Conservation (phyloP, 1,140 invertebrate genomes). For the Eumaeus atala region DNA sequence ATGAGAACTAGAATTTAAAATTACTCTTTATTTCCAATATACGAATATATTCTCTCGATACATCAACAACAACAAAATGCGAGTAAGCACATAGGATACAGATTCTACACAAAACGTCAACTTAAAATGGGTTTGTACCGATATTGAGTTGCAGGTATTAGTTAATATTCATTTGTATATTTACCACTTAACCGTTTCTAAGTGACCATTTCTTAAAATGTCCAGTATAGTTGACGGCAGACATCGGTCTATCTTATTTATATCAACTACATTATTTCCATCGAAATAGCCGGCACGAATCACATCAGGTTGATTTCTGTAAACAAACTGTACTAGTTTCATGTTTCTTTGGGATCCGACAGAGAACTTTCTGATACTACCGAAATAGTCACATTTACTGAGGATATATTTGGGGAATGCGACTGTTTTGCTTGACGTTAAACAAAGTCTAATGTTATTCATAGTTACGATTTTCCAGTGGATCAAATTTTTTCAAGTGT, state of each 20-base stretch:
- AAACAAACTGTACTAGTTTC: conserved; percentile 65
- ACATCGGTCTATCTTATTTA: conserved; percentile 46
- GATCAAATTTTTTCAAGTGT: conserved; percentile 1
- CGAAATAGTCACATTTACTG: conserved; percentile 1
- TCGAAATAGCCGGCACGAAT: conserved; percentile 53
- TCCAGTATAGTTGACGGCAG: conserved; percentile 49
- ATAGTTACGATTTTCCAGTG: conserved; percentile 25
- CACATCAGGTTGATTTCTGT: conserved; percentile 36
- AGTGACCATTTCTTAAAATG: conserved; percentile 42
- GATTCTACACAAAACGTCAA: no score
- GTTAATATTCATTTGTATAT: conserved; percentile 12
- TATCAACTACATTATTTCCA: conserved; percentile 51
- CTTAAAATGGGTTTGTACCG: no score
- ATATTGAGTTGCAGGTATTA: no score
- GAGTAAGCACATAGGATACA: no score
- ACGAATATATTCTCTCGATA: no score
- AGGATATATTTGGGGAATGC: conserved; percentile 6
- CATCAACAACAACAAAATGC: no score
- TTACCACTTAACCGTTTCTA: conserved; percentile 55
- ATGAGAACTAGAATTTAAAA: no score
- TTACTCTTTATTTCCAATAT: no score
- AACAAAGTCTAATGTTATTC: conserved; percentile 27
- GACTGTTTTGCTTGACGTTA: conserved; percentile 35
- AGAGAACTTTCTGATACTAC: conserved; percentile 39
- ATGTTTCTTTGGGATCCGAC: conserved; percentile 50